Conservation (phyloP, 92 coral and sea anemone species). For the Desmophyllum pertusum region DNA sequence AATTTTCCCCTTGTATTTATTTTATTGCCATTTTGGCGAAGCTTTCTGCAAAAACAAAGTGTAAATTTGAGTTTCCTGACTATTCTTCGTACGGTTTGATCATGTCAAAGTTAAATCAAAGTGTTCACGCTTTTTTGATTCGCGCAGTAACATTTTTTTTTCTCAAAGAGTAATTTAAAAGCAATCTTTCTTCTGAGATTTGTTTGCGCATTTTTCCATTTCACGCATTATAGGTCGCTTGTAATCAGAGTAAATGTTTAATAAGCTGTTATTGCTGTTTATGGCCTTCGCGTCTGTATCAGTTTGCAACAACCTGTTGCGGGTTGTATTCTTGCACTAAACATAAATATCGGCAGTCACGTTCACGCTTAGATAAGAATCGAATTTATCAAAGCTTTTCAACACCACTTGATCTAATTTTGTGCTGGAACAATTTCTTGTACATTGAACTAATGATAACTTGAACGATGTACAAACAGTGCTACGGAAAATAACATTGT, state of each 20-base stretch:
- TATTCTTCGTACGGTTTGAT: too few species aligned
- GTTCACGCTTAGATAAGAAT: neutral
- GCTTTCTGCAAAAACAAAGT: too few species aligned
- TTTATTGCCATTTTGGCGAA: too few species aligned
- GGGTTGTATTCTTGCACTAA: neutral
- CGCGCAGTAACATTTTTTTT: too few species aligned
- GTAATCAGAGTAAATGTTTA: slow-evolving; percentile 40
- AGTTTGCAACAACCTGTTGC: slow-evolving; percentile 26
- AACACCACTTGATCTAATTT: neutral
- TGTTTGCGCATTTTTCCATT: slow-evolving; percentile 9
- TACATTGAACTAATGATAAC: neutral
- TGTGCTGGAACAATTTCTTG: neutral
- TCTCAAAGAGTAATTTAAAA: neutral
- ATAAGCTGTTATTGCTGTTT: neutral
- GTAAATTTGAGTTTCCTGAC: too few species aligned
- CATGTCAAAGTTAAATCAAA: too few species aligned
- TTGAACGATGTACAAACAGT: neutral
- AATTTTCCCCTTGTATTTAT: too few species aligned
- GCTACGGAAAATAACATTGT: neutral
- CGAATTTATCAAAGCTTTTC: neutral
- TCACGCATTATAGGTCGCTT: neutral
- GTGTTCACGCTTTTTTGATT: too few species aligned
- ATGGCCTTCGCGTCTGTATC: slow-evolving; percentile 12
- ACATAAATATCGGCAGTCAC: neutral
- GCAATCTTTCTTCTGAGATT: neutral